phyloP scores from a whole-genome alignment of 1,140 invertebrate species.

The Plectrocnemia conspersa region DNA sequence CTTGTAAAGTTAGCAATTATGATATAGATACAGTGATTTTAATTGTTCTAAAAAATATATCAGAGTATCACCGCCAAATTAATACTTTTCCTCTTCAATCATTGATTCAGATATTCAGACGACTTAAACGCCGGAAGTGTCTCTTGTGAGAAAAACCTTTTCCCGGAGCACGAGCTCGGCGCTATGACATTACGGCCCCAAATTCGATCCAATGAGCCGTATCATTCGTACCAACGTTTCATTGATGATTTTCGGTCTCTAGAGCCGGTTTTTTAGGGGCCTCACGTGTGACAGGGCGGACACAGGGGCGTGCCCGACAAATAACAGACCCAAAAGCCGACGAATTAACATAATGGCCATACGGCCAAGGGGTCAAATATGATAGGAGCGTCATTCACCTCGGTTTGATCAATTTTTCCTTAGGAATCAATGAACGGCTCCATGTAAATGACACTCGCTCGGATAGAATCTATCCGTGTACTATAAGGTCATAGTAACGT shows the following conservation, averaged over 20 bases:
- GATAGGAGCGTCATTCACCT: constrained; percentile 11
- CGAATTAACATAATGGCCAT: constrained; percentile 23
- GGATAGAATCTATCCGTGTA: too few species aligned
- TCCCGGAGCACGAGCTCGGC: neutral
- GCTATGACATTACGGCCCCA: neutral
- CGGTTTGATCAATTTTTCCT: too few species aligned
- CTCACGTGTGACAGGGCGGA: constrained; percentile 21
- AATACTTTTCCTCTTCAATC: neutral
- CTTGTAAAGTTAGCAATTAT: too few species aligned
- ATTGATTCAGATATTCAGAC: neutral
- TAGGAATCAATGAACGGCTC: too few species aligned
- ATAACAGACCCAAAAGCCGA: constrained; percentile 20
- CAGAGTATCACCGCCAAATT: neutral
- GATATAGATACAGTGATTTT: too few species aligned
- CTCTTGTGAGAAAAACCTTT: neutral
- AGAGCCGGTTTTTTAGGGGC: constrained; percentile 8
- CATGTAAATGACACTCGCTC: too few species aligned
- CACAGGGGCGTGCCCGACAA: constrained; percentile 20
- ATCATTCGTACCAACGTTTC: constrained; percentile 5
- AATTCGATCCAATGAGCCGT: neutral
- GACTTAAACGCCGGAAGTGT: neutral
- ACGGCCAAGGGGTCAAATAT: constrained; percentile 20
- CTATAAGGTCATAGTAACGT: neutral
- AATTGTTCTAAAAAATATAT: too few species aligned
- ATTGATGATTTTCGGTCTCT: constrained; percentile 14